These are phyloP conservation scores for Dynastes tityus DNA, from an alignment of 2,888 invertebrate species.

Conservation along the genomic window DNA sequence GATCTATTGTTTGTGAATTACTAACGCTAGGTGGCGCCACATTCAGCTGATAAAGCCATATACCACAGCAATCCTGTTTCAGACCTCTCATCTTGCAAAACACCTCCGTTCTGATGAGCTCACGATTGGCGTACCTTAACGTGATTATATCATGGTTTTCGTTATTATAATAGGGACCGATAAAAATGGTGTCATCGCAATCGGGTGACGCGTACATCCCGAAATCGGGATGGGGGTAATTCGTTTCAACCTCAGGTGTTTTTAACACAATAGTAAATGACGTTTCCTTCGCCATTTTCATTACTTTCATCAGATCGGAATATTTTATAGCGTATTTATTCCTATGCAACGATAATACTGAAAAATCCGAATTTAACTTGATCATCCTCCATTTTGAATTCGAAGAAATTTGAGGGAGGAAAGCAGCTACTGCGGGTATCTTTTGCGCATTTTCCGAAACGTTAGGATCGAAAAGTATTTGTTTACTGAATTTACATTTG, in stretches of 20 bases:
- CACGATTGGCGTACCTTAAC: slow-evolving; percentile 63
- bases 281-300: slow-evolving; percentile 70
- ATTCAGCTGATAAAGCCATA: slow-evolving; percentile 55
- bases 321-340: slow-evolving; percentile 74
- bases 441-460: background rate
- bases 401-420: slow-evolving; percentile 48
- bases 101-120: slow-evolving; percentile 61
- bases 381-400: slow-evolving; percentile 72
- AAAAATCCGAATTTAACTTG: slow-evolving; percentile 73
- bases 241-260: slow-evolving; percentile 57
- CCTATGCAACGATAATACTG: slow-evolving; percentile 72
- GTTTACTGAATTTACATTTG: slow-evolving; percentile 36
- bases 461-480: slow-evolving; percentile 13
- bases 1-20: slow-evolving; percentile 53
- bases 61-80: slow-evolving; percentile 46
- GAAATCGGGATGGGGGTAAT: slow-evolving; percentile 61
- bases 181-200: slow-evolving; percentile 64
- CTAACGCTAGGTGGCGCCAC: background rate
- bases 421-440: slow-evolving; percentile 35
- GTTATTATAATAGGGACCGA: slow-evolving; percentile 66
- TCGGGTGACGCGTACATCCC: slow-evolving; percentile 67
- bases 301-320: slow-evolving; percentile 71
- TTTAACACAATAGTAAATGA: slow-evolving; percentile 72
- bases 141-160: slow-evolving; percentile 65
- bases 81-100: slow-evolving; percentile 62